A percentile compares a stretch with the other conserved stretches of the same genome.
Evolutionary conservation across 2,113 vertebrate genomes (phyloP).

Genomic region (Brevimyrus niger): DNA sequence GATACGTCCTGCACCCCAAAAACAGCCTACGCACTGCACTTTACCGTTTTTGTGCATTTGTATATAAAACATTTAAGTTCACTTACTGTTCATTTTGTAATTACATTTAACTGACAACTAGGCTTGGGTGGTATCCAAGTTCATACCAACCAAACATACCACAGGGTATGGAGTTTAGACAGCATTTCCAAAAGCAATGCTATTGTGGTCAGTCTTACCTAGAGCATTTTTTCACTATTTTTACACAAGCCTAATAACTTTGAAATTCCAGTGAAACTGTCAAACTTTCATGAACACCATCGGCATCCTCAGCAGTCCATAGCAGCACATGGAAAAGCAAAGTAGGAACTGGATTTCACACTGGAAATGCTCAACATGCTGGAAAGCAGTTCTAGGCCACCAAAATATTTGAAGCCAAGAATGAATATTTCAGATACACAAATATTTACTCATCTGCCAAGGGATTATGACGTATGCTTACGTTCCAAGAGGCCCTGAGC

Average conservation of each 20-base stretch:
- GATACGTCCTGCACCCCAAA: no score
- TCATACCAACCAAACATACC: neutral
- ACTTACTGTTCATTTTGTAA: neutral
- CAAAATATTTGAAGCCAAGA: neutral
- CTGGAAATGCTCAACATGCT: neutral
- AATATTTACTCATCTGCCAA: neutral
- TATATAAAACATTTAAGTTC: neutral
- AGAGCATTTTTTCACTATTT: neutral
- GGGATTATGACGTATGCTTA: neutral
- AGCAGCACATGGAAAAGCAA: neutral
- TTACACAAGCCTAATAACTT: neutral
- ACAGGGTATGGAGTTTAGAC: neutral
- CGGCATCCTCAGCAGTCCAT: neutral
- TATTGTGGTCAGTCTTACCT: neutral
- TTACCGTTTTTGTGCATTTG: neutral
- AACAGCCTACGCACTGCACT: no score
- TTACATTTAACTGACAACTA: neutral
- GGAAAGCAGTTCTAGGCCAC: neutral
- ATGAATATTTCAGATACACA: neutral
- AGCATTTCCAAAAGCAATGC: neutral
- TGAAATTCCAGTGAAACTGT: neutral
- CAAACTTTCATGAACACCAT: neutral
- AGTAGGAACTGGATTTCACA: neutral
- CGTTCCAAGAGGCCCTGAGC: neutral
- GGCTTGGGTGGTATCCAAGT: neutral